Evolutionary conservation across 2,888 invertebrate genomes (phyloP).

Genomic region (Orgyia antiqua): DNA sequence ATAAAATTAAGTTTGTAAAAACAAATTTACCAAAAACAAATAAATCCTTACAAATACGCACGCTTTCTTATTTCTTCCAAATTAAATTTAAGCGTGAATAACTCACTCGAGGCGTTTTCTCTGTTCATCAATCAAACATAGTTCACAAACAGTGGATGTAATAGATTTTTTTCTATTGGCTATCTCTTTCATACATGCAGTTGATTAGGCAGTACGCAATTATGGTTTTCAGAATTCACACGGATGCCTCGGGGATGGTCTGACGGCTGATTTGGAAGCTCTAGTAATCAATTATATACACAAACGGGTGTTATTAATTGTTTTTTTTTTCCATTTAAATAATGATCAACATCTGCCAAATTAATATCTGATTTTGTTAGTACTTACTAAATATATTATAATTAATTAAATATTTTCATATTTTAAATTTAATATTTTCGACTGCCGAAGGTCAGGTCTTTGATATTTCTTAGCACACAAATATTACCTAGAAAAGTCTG

Average conservation of each 20-base stretch:
- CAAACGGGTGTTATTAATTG: slow-evolving; percentile 71
- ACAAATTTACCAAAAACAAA: too few relatives aligned
- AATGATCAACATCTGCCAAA: slow-evolving; percentile 72
- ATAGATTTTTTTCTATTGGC: slow-evolving; percentile 54
- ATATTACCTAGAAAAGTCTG: too few relatives aligned
- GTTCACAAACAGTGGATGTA: slow-evolving; percentile 52
- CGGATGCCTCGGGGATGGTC: slow-evolving; percentile 48
- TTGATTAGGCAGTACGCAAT: slow-evolving; percentile 61
- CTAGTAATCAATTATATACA: slow-evolving; percentile 73
- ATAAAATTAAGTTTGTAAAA: too few relatives aligned
- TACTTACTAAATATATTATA: not conserved
- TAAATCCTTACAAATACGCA: slow-evolving; percentile 57
- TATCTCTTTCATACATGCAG: slow-evolving; percentile 42
- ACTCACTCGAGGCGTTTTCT: slow-evolving; percentile 74
- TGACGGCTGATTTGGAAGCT: slow-evolving; percentile 67
- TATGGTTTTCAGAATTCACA: slow-evolving; percentile 67
- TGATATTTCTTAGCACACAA: too few relatives aligned
- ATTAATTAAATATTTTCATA: not conserved
- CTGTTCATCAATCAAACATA: slow-evolving; percentile 73
- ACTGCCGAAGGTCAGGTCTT: too few relatives aligned
- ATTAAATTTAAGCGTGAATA: slow-evolving; percentile 76
- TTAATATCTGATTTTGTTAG: slow-evolving; percentile 18
- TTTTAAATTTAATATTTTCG: too few relatives aligned
- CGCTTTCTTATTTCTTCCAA: slow-evolving; percentile 63
- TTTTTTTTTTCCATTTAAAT: slow-evolving; percentile 62